Conservation (phyloP, 53 echinoderm and acorn worm genomes). For the Crossaster papposus region DNA sequence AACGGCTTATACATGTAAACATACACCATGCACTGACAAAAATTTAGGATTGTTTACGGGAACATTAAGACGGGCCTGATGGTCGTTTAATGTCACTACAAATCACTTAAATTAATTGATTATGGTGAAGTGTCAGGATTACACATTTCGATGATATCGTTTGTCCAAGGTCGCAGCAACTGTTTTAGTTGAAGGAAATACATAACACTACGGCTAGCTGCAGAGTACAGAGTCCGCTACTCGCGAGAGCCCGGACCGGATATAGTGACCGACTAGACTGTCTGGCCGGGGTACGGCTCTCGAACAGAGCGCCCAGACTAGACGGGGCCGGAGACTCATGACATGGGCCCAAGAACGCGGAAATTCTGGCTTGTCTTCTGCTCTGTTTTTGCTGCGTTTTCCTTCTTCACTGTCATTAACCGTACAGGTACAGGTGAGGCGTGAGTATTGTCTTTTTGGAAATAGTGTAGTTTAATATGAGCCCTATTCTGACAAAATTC, state of each 20-base stretch:
- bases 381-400: slow-evolving; percentile 20
- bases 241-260: too few species aligned
- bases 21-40: too few species aligned
- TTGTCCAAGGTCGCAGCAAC: background rate
- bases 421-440: slow-evolving; percentile 3
- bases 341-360: slow-evolving; percentile 28
- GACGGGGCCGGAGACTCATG: slow-evolving; percentile 20
- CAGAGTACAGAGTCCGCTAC: too few species aligned
- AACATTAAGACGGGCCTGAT: background rate
- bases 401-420: slow-evolving; percentile 25
- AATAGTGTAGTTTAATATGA: too few species aligned
- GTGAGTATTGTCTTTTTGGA: too few species aligned
- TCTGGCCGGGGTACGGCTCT: background rate
- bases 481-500: too few species aligned
- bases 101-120: too few species aligned
- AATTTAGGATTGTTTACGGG: too few species aligned
- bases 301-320: background rate
- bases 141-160: background rate
- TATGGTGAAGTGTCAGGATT: background rate
- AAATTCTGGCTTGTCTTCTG: slow-evolving; percentile 44
- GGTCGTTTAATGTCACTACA: background rate
- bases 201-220: too few species aligned
- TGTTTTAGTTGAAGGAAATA: background rate
- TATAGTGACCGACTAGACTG: background rate
- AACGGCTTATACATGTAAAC: too few species aligned